Percentiles rank a stretch among this genome's conserved stretches.
Evolutionary conservation across 2,797 vertebrate genomes (phyloP).

Genomic region (Philypnodon macrostomus): DNA sequence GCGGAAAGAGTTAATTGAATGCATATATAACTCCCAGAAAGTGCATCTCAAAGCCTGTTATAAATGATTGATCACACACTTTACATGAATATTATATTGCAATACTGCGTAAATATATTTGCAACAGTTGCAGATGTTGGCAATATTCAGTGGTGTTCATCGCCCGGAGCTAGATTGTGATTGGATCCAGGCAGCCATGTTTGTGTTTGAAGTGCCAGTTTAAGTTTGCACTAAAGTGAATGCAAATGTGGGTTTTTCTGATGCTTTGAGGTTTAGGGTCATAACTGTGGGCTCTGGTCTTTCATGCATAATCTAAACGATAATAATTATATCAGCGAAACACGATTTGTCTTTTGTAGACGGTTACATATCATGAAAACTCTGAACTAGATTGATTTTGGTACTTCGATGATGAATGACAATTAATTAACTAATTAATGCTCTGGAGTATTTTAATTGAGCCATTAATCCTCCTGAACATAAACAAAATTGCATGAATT

Average conservation of each 20-base stretch:
- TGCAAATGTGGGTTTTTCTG: conserved; percentile 4
- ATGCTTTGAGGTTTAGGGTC: conserved; percentile 5
- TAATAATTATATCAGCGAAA: no score
- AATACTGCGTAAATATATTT: conserved; percentile 8
- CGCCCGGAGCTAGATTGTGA: neutral
- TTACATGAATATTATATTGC: conserved; percentile 9
- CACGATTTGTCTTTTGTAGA: no score
- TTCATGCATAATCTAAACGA: conserved; percentile 1
- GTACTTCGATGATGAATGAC: no score
- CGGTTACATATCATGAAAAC: no score
- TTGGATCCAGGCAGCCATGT: conserved; percentile 3
- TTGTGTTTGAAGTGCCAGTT: conserved; percentile 8
- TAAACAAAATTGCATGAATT: no score
- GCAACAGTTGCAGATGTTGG: neutral
- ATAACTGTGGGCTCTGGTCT: neutral
- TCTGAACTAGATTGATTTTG: no score
- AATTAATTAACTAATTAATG: no score
- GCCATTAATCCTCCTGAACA: no score
- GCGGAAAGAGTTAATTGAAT: conserved; percentile 9
- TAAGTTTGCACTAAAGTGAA: conserved; percentile 4
- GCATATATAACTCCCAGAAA: conserved; percentile 1
- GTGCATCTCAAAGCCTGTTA: conserved; percentile 10
- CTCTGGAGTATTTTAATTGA: no score
- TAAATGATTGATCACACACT: conserved; percentile 22
- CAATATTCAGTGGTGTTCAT: neutral